phyloP scores from a whole-genome alignment of 2,113 vertebrate species.

The Rynchops niger region DNA sequence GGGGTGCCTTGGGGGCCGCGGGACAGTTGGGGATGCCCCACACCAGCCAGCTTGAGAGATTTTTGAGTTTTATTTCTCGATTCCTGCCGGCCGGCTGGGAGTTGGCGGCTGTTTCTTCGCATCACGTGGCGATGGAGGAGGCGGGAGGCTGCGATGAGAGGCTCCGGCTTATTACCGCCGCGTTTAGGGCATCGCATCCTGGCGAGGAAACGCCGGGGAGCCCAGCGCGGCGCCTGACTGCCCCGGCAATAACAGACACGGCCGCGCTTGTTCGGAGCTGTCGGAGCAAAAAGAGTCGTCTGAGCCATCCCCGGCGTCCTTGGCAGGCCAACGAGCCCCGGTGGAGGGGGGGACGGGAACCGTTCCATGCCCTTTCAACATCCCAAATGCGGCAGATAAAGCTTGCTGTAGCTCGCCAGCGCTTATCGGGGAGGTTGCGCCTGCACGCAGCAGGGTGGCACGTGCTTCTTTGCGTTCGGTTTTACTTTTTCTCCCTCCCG shows the following conservation, averaged over 20 bases:
- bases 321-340: neutral
- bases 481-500: neutral
- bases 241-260: neutral
- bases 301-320: neutral
- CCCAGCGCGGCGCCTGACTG: neutral
- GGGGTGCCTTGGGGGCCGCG: fast-evolving
- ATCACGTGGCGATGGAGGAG: constrained; percentile 1
- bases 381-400: neutral
- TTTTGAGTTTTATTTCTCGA: neutral
- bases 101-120: neutral
- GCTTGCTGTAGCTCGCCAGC: neutral
- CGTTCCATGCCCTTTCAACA: neutral
- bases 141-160: neutral
- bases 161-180: neutral
- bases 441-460: fast-evolving
- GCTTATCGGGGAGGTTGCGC: neutral
- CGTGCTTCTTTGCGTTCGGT: neutral
- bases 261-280: neutral
- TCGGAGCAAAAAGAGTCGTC: fast-evolving
- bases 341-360: neutral
- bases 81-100: neutral
- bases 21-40: fast-evolving
- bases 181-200: neutral
- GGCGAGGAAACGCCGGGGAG: neutral
- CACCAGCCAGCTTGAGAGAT: neutral